Conservation (phyloP, 2,888 invertebrate species). For the Andrena flavipes region DNA sequence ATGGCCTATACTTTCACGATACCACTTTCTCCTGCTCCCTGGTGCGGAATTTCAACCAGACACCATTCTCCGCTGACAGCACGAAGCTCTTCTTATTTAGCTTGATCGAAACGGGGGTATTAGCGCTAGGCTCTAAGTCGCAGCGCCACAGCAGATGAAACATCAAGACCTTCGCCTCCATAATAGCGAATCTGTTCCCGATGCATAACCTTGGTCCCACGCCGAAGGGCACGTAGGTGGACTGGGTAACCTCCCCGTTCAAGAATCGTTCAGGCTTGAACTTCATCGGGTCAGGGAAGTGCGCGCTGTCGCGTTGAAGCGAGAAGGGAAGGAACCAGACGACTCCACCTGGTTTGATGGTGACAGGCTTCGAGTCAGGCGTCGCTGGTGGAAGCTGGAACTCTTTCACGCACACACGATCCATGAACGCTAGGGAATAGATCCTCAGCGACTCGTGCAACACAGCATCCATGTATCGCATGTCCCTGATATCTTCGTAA, state of each 20-base stretch:
- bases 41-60: constrained; percentile 66
- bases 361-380: constrained; percentile 73
- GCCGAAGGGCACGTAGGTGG: constrained; percentile 74
- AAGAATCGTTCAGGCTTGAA: constrained; percentile 84
- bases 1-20: background rate
- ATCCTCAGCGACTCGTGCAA: constrained; percentile 78
- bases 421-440: constrained; percentile 74
- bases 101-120: constrained; percentile 83
- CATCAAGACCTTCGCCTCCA: constrained; percentile 72
- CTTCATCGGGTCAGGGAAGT: constrained; percentile 79
- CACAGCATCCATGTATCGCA: constrained; percentile 87
- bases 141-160: constrained; percentile 72
- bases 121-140: constrained; percentile 77
- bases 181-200: constrained; percentile 83
- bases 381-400: constrained; percentile 77
- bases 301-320: constrained; percentile 80
- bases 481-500: constrained; percentile 83
- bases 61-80: constrained; percentile 66
- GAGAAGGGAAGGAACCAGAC: constrained; percentile 76
- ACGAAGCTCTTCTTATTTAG: constrained; percentile 41
- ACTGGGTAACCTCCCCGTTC: constrained; percentile 43
- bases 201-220: constrained; percentile 78
- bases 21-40: background rate
- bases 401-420: constrained; percentile 77
- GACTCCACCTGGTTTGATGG: constrained; percentile 75